Evolutionary conservation across 53 echinoderm and acorn worm species (phyloP), one percentile per base, ranked within the genome.

Genomic region (Echinometra lucunter): DNA sequence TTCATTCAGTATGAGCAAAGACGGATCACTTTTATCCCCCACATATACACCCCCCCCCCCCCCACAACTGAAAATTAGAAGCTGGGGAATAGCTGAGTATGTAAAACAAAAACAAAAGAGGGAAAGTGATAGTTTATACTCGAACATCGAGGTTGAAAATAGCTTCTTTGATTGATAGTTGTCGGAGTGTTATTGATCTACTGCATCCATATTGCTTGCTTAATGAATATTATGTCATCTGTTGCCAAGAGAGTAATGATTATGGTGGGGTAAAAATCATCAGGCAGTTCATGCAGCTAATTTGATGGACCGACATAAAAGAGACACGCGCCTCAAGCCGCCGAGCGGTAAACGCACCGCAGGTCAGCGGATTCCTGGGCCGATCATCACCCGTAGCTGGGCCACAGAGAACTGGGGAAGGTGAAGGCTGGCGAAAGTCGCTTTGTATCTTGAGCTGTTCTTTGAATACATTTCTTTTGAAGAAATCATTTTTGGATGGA

Each of bases 201-300:
- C 49, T 72, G 44, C 30, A 70, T 67, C 69, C 47, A 92, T 72
- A 45, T 69, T 45, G 27, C n/a, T 16, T 18, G 49, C 55, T 92
- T 69, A 92, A 92, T 74, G 92, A 92, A 70, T 92, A 92, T 67
- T 45, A 92, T 92, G 92, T 92, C 92, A 92, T 92, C 72, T 13
- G 74, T 92, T 92, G 92, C 72, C 37, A 19, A n/a, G 92, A 45
- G 92, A 92, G 42, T 10, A 70, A 92, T 27, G 69, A 70, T 60
- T n/a, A 45, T 44, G 53, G 74, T 57, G 45, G 44, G 35, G 2
- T 18, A 21, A 60, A 34, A 40, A 47, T 21, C 53, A 53, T 53
- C 57, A 55, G 40, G 40, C 35, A 92, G n/a, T 70, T 47, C 92
- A 70, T 42, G 69, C 92, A 92, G 45, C 69, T 92, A 92, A 92